Base-by-base conservation (phyloP, 2,797 vertebrate species). In the Eleutherodactylus coqui region DNA sequence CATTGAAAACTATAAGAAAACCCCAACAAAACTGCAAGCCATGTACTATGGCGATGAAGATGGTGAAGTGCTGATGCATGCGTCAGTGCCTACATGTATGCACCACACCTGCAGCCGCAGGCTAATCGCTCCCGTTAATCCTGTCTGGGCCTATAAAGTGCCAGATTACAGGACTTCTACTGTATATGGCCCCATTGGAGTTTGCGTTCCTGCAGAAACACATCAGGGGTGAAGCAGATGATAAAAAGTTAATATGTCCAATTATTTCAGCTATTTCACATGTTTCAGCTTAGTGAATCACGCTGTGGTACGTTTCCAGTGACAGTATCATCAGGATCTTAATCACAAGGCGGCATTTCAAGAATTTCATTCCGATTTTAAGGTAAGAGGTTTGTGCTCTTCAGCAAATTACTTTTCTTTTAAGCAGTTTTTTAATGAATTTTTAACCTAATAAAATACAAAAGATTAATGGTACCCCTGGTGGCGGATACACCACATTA, bases 231-330 rank as follows among this genome's bases (percentile, higher is more conserved):
- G 43, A 81, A 67, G 32, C 29, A 67, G 43, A 81, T 67, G 32
- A 69, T 82, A 62, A 53, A 69, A 82, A 69, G 14, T 70, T 70
- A 81, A 69, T 82, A 70, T 70, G 62, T 82, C 29, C 45, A 82
- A 53, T 70, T 51, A 82, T 82, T 82, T 38, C n/a, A 82, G 47
- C 45, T 51, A 82, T 82, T 70, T 82, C 79, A 82, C 79, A 70
- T 82, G 79, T 34, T 70, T 47, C 79, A 53, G 79, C 62, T 82
- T 70, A 70, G 79, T 17, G 45, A 69, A 81, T 81, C 79, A 82
- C 64, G 79, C 60, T 49, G 62, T 41, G 10, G 19, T 51, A 51
- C 19, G 11, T 34, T 80, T 69, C 34, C 34, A 77, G 21, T 27
- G 76, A 70, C 79, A 70, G 64, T 70, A 51, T 53, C 62, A 51